phyloP scores from a whole-genome alignment of 1,140 invertebrate species.

The Brachionus rotundiformis region DNA sequence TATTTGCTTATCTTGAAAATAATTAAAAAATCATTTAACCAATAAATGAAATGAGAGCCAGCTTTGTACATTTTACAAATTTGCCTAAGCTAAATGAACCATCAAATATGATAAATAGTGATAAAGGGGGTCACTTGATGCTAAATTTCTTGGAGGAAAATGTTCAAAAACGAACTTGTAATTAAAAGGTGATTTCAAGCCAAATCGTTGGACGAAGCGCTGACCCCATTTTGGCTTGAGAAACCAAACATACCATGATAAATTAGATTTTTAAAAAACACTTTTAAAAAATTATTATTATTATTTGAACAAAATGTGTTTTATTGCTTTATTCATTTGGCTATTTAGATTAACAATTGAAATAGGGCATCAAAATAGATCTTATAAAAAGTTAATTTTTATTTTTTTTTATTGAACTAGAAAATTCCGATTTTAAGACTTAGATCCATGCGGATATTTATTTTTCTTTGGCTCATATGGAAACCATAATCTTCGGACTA shows the following conservation, averaged over 20 bases:
- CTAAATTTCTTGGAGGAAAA: background rate
- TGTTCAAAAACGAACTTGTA: background rate
- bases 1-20: background rate
- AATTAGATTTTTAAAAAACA: background rate
- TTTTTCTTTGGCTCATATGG: background rate
- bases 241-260: slow-evolving; percentile 11
- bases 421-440: background rate
- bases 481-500: background rate
- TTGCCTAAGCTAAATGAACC: slow-evolving; percentile 38
- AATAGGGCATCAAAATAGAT: background rate
- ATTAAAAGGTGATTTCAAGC: background rate
- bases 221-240: background rate
- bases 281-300: too few species aligned
- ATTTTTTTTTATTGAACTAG: slow-evolving; percentile 29
- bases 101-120: slow-evolving; percentile 29
- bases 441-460: background rate
- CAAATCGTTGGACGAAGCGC: background rate
- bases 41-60: background rate
- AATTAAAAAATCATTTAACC: slow-evolving; percentile 14
- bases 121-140: background rate
- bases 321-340: background rate
- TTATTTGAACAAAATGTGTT: background rate
- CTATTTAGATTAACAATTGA: background rate
- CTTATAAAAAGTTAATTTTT: slow-evolving; percentile 12
- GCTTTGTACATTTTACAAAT: slow-evolving; percentile 22